Evolutionary conservation across 2,113 vertebrate species (phyloP).

Genomic region (Urocynchramus pylzowi): DNA sequence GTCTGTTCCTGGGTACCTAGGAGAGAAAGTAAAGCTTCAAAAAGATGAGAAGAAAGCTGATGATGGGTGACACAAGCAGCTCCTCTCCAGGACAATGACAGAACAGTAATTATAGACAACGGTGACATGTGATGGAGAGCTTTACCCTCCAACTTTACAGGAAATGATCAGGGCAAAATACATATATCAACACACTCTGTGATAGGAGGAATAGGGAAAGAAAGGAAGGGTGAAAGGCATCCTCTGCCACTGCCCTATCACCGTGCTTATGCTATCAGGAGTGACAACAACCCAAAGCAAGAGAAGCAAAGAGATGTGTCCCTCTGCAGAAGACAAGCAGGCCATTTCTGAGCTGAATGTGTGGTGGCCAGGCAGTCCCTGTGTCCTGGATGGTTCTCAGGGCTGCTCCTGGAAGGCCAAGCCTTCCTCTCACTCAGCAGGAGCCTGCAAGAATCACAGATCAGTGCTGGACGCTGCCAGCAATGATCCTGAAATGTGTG

Average conservation of each 20-base stretch:
- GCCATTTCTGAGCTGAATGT: neutral
- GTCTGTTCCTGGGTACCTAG: neutral
- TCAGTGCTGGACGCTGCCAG: neutral
- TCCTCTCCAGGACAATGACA: slow-evolving; percentile 26
- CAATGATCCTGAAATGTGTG: rapidly evolving
- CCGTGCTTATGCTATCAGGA: rapidly evolving
- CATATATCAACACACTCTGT: neutral
- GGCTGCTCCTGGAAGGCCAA: neutral
- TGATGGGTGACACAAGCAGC: neutral
- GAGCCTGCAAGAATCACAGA: rapidly evolving
- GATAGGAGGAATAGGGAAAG: neutral
- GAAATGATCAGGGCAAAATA: neutral
- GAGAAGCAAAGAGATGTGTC: neutral
- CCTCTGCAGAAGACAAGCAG: neutral
- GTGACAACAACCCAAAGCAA: neutral
- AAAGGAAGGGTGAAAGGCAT: neutral
- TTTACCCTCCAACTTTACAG: neutral
- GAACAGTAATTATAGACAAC: slow-evolving; percentile 41
- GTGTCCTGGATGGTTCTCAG: rapidly evolving
- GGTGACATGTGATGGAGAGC: slow-evolving; percentile 25
- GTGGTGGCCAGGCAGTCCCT: neutral
- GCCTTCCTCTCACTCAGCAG: neutral
- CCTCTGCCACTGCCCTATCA: neutral
- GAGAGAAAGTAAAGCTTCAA: slow-evolving; percentile 32
- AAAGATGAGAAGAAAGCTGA: slow-evolving; percentile 37